Evolutionary conservation across 2,888 invertebrate genomes (phyloP), one percentile per base, ranked within the genome.

Genomic region (Trisateles emortualis): DNA sequence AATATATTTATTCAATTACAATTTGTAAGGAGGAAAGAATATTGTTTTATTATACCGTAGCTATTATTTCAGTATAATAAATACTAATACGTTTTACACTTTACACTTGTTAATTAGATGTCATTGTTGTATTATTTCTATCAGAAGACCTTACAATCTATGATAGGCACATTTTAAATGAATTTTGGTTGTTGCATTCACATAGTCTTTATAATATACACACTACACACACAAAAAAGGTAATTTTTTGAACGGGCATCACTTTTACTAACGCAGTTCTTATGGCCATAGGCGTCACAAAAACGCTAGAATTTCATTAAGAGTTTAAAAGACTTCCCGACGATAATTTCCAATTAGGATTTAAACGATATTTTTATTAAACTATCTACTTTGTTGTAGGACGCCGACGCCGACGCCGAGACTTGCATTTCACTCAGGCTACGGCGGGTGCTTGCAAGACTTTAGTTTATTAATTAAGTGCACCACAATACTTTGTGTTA

Each of bases 241-340:
- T 24, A 24, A 29, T 29, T 29, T 1, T n/a, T 32, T n/a, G 1
- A 32, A 5, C 11, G 4, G n/a, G 4, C 4, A 1, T 5, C 5
- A 19, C 5, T 11, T 11, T 11, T 14, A 14, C 3, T 33, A 14
- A 33, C 33, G 33, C 33, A 14, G 6, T 9, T 33, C 9, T 33
- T 9, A 46, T 58, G 45, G 68, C 51, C 29, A n/a, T 3, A 17
- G 24, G 26, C 49, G 53, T 53, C 58, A 64, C 55, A 64, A 64
- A 64, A 67, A 64, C 52, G 38, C 50, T 58, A 58, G 49, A 64
- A 68, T 65, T 68, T 67, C 35, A 62, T 59, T 59, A 64, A 61
- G 48, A 58, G 51, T 51, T 58, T 64, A 52, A 61, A 64, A 68
- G 50, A 44, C 49, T 66, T 33, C 32, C 43, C 10, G 36, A 49